Percentiles rank a stretch among this genome's conserved stretches.
These are phyloP conservation scores for Anolis apletophallus DNA, from an alignment of 2,797 vertebrate species.

Conservation along the genomic window DNA sequence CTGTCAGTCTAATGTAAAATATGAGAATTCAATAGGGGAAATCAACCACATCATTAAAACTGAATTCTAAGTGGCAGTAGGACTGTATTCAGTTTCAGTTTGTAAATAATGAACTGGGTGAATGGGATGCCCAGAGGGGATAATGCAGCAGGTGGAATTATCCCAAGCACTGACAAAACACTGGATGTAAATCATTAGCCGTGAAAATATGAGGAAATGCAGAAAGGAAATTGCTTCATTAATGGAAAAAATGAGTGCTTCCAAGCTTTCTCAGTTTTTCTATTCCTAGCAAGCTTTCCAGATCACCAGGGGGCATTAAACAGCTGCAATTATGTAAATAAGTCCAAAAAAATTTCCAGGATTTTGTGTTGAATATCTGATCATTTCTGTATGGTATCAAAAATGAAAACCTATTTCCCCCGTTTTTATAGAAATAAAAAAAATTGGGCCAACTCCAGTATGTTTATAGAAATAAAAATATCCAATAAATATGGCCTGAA, in stretches of 20 bases:
- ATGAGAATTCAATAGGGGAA: constrained; percentile 5
- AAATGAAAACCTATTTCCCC: constrained; percentile 1
- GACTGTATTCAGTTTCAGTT: not conserved
- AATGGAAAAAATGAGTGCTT: constrained; percentile 55
- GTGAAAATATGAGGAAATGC: constrained; percentile 61
- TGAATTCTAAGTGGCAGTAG: constrained; percentile 20
- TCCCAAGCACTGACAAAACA: constrained; percentile 51
- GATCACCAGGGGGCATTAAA: constrained; percentile 60
- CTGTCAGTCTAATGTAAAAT: constrained; percentile 10
- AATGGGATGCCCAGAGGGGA: not conserved
- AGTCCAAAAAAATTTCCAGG: not conserved
- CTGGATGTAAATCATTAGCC: constrained; percentile 42
- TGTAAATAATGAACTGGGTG: constrained; percentile 1
- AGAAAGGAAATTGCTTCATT: constrained; percentile 54
- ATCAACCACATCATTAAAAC: not conserved
- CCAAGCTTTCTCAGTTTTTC: constrained; percentile 28
- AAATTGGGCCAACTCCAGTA: too few relatives aligned
- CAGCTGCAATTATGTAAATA: not conserved
- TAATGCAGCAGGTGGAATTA: constrained; percentile 26
- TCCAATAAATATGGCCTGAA: not conserved
- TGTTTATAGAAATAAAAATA: too few relatives aligned
- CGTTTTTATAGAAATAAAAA: not conserved
- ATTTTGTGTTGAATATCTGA: constrained; percentile 8
- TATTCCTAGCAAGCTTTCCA: not conserved
- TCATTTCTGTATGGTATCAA: not conserved